phyloP scores from a whole-genome alignment of 2,888 invertebrate genomes.

The Coenonympha arcania region DNA sequence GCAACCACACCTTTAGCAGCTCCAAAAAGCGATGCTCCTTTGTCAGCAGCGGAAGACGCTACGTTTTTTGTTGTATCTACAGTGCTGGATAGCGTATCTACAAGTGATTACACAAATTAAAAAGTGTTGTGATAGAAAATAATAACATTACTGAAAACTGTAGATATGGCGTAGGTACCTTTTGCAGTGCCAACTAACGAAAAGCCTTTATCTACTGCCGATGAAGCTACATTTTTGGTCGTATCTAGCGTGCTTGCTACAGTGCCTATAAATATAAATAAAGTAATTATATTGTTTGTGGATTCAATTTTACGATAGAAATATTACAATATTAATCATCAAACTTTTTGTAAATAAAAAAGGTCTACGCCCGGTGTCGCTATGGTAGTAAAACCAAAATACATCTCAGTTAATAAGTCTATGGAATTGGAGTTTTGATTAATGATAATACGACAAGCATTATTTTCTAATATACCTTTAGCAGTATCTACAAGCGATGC shows the following conservation, averaged over 20 bases:
- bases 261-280: constrained; percentile 38
- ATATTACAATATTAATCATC: no score
- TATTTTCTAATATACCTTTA: constrained; percentile 26
- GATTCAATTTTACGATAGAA: no score
- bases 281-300: not conserved
- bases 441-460: not conserved
- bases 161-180: constrained; percentile 31
- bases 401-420: no score
- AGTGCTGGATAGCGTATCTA: constrained; percentile 31
- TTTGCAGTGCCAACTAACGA: constrained; percentile 42
- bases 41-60: constrained; percentile 37
- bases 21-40: constrained; percentile 39
- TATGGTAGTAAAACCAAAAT: no score
- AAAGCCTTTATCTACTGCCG: constrained; percentile 44
- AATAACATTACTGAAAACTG: constrained; percentile 9
- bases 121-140: constrained; percentile 2
- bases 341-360: no score
- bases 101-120: constrained; percentile 17
- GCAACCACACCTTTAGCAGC: constrained; percentile 35
- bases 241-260: constrained; percentile 46
- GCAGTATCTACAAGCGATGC: constrained; percentile 31
- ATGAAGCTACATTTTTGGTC: constrained; percentile 43
- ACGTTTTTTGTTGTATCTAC: constrained; percentile 38
- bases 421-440: not conserved
- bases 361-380: no score